These are phyloP conservation scores for Caprella mutica DNA, from an alignment of 2,888 invertebrate genomes.

Conservation along the genomic window DNA sequence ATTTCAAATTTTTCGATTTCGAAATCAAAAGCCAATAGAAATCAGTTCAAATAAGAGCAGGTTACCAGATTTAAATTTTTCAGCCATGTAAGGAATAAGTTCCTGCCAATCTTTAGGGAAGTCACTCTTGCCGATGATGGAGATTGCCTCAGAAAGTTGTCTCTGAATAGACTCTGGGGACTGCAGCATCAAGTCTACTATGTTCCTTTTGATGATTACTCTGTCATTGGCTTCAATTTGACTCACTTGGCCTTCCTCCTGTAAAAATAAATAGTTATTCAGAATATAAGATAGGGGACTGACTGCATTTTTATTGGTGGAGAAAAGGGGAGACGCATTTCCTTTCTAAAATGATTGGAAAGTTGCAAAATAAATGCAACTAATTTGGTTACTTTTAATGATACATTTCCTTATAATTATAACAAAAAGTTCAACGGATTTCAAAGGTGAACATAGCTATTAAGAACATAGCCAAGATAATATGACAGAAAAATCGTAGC, in stretches of 20 bases:
- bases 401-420: too few relatives aligned
- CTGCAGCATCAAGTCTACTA: conserved; percentile 83
- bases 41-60: not conserved
- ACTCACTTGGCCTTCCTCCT: conserved; percentile 63
- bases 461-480: too few relatives aligned
- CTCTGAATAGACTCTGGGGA: conserved; percentile 82
- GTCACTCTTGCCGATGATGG: conserved; percentile 90
- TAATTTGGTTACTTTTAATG: too few relatives aligned
- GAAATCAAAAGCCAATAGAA: not conserved
- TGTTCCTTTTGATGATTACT: conserved; percentile 64
- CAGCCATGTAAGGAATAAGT: conserved; percentile 83
- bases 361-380: too few relatives aligned
- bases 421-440: too few relatives aligned
- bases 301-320: too few relatives aligned
- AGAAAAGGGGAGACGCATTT: too few relatives aligned
- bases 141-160: conserved; percentile 88
- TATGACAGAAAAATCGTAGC: too few relatives aligned
- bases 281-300: too few relatives aligned
- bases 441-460: too few relatives aligned
- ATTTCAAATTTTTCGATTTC: not conserved
- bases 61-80: conserved; percentile 67
- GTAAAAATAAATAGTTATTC: too few relatives aligned
- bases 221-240: conserved; percentile 71
- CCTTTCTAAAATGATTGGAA: too few relatives aligned
- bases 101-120: conserved; percentile 95